Evolutionary conservation across 2,888 invertebrate species (phyloP).

Genomic region (Erebia aethiops): DNA sequence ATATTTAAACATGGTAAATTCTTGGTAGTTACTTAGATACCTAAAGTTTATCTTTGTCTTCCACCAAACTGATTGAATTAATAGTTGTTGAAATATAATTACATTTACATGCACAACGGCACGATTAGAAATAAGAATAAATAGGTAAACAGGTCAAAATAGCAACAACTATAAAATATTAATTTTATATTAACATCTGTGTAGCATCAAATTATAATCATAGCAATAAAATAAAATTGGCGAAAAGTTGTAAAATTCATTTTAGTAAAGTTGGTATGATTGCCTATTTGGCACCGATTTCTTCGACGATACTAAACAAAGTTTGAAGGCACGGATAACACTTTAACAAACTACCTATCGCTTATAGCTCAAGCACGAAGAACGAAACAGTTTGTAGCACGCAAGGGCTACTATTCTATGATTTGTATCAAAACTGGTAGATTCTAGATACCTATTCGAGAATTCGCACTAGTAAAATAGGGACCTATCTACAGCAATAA

Average conservation of each 20-base stretch:
- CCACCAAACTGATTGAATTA: too few relatives aligned
- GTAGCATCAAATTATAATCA: background rate
- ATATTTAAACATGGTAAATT: too few relatives aligned
- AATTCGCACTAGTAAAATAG: background rate
- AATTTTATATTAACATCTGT: background rate
- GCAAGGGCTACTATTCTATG: slow-evolving; percentile 46
- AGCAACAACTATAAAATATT: slow-evolving; percentile 3
- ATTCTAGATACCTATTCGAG: background rate
- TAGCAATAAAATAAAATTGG: slow-evolving; percentile 24
- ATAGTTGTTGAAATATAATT: too few relatives aligned
- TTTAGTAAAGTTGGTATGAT: slow-evolving; percentile 27
- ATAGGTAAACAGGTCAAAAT: background rate
- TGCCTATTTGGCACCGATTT: slow-evolving; percentile 32
- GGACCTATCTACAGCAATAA: too few relatives aligned
- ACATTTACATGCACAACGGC: too few relatives aligned
- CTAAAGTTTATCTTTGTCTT: too few relatives aligned
- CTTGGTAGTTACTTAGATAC: too few relatives aligned
- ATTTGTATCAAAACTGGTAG: slow-evolving; percentile 36
- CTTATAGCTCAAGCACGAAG: slow-evolving; percentile 38
- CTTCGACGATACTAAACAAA: slow-evolving; percentile 38
- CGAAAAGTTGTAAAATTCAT: slow-evolving; percentile 20
- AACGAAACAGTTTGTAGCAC: slow-evolving; percentile 51
- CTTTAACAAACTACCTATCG: slow-evolving; percentile 47
- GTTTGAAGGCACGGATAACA: slow-evolving; percentile 49
- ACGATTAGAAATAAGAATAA: background rate